Conservation (phyloP, 2,888 invertebrate species). For the Perizoma affinitatum region DNA sequence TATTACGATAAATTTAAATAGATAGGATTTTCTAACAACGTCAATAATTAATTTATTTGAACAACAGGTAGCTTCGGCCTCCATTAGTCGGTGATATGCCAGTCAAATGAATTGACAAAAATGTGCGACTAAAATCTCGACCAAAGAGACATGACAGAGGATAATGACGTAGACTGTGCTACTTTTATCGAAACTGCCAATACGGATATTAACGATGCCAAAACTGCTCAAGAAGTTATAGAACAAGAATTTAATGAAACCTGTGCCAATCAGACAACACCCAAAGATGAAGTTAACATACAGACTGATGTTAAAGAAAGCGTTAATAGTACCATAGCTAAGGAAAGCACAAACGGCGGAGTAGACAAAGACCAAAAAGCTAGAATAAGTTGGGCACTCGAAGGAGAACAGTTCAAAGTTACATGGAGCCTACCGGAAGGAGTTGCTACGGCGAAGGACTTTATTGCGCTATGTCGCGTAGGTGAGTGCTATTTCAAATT, state of each 20-base stretch:
- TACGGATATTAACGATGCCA: slow-evolving; percentile 44
- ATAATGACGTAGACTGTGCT: slow-evolving; percentile 62
- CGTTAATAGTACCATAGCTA: slow-evolving; percentile 31
- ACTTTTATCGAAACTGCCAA: slow-evolving; percentile 52
- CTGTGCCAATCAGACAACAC: slow-evolving; percentile 59
- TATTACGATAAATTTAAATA: no score
- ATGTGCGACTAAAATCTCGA: slow-evolving; percentile 46
- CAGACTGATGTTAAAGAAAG: slow-evolving; percentile 41
- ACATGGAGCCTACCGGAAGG: slow-evolving; percentile 79
- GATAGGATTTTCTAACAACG: no score
- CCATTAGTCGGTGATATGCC: slow-evolving; percentile 28
- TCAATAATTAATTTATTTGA: slow-evolving; percentile 15
- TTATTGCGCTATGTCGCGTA: slow-evolving; percentile 81
- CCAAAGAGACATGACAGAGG: slow-evolving; percentile 72
- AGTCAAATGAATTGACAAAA: slow-evolving; percentile 36
- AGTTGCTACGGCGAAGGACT: slow-evolving; percentile 67
- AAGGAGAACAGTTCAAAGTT: slow-evolving; percentile 66
- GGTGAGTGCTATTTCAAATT: slow-evolving; percentile 65
- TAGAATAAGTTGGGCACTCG: slow-evolving; percentile 67
- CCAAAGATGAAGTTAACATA: slow-evolving; percentile 60
- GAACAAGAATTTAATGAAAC: slow-evolving; percentile 41
- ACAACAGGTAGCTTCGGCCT: slow-evolving; percentile 19
- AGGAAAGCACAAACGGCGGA: slow-evolving; percentile 6
- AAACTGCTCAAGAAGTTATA: slow-evolving; percentile 38
- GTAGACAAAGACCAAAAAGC: slow-evolving; percentile 32